A percentile compares a stretch with the other conserved stretches of the same genome.
phyloP scores from a whole-genome alignment of 2,888 invertebrate species.

The Trachelus troglodyta region DNA sequence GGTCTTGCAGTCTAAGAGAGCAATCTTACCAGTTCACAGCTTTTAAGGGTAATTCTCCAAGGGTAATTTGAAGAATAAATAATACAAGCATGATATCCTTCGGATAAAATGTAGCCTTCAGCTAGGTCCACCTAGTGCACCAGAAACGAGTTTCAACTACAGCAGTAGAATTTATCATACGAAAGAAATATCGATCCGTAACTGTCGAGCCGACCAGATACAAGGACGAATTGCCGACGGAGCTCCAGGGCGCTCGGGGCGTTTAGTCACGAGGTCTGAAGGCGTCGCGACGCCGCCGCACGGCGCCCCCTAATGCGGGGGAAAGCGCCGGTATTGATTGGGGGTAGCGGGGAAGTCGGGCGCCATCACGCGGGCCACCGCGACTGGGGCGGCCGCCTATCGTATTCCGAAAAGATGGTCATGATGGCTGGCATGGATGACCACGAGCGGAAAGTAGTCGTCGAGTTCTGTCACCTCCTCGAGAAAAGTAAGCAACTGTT shows the following conservation, averaged over 20 bases:
- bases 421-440: conserved; percentile 86
- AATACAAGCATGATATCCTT: not conserved
- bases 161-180: not conserved
- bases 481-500: conserved; percentile 98
- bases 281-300: conserved; percentile 31
- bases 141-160: not conserved
- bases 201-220: not conserved
- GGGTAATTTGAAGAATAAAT: not conserved
- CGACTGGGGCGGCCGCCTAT: conserved; percentile 34
- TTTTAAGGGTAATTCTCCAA: not conserved
- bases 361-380: conserved; percentile 52
- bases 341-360: conserved; percentile 41
- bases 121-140: not conserved
- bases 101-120: not conserved
- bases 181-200: conserved; percentile 5
- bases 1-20: not conserved
- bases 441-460: conserved; percentile 90
- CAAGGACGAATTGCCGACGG: not conserved
- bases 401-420: conserved; percentile 70
- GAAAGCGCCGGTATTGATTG: conserved; percentile 50
- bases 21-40: not conserved
- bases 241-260: conserved; percentile 12
- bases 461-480: conserved; percentile 95
- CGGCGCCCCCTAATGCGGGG: conserved; percentile 53
- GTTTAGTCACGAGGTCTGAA: conserved; percentile 22